A percentile compares a stretch with the other conserved stretches of the same genome.
Evolutionary conservation across 2,113 vertebrate species (phyloP).

Genomic region (Peucedramus taeniatus): DNA sequence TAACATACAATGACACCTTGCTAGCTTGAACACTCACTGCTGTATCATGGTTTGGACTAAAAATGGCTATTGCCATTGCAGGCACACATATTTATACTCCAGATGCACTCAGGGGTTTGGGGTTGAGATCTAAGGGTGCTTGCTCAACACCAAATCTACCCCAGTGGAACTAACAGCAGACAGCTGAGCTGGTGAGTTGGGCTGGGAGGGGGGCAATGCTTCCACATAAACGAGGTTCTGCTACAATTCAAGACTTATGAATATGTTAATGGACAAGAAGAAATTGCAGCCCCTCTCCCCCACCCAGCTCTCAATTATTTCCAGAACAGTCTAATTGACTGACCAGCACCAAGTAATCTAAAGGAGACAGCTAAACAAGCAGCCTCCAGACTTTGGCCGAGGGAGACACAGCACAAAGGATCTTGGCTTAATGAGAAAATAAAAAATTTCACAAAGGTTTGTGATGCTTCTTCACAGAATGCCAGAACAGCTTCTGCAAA

Average conservation of each 20-base stretch:
- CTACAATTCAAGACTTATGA: neutral
- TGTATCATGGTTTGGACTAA: neutral
- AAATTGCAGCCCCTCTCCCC: neutral
- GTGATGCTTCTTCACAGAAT: neutral
- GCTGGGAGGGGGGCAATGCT: fast-evolving
- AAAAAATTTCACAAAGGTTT: neutral
- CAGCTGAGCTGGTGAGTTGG: neutral
- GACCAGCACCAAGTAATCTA: neutral
- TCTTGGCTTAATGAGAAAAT: neutral
- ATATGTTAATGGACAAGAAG: neutral
- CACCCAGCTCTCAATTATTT: neutral
- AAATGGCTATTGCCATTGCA: neutral
- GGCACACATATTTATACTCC: neutral
- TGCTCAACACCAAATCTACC: neutral
- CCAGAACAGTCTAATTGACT: neutral
- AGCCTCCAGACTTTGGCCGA: neutral
- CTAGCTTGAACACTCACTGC: neutral
- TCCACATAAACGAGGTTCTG: neutral
- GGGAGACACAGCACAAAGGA: neutral
- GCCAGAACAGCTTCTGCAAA: neutral
- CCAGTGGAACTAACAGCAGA: neutral
- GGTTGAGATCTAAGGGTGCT: neutral
- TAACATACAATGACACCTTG: neutral
- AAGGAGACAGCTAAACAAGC: neutral
- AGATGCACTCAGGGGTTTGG: neutral